A percentile compares a stretch with the other conserved stretches of the same genome.
These are phyloP conservation scores for Sinocyclocheilus anophthalmus DNA, from an alignment of 2,113 vertebrate species.

Conservation along the genomic window DNA sequence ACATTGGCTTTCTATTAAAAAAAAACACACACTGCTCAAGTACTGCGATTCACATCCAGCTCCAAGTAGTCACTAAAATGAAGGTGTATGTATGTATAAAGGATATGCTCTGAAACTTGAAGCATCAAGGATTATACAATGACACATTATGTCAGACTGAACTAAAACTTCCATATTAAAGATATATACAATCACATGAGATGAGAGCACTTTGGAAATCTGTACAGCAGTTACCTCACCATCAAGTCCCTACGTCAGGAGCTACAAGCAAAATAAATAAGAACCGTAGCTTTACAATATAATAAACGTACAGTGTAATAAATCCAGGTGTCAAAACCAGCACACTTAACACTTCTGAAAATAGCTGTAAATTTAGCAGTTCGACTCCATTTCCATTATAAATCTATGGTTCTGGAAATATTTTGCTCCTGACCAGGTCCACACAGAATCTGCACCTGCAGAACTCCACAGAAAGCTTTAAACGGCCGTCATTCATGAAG, in stretches of 20 bases:
- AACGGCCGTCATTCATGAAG: neutral
- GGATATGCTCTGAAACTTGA: conserved; percentile 28
- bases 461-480: neutral
- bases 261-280: conserved; percentile 6
- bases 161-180: conserved; percentile 19
- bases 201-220: conserved; percentile 51
- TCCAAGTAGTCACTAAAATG: conserved; percentile 24
- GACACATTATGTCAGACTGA: neutral
- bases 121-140: neutral
- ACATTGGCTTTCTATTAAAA: conserved; percentile 23
- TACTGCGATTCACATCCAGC: conserved; percentile 21
- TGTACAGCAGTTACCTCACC: conserved; percentile 39
- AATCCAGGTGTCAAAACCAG: neutral
- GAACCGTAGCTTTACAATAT: conserved; percentile 26
- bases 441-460: neutral
- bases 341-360: neutral
- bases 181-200: conserved; percentile 52
- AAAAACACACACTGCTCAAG: conserved; percentile 14
- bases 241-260: neutral
- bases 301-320: neutral
- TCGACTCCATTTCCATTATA: neutral
- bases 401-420: conserved; percentile 33
- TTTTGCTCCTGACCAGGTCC: conserved; percentile 11
- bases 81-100: conserved; percentile 25
- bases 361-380: neutral